Conservation (phyloP, 2,888 invertebrate genomes). For the Synergus umbraculus region DNA sequence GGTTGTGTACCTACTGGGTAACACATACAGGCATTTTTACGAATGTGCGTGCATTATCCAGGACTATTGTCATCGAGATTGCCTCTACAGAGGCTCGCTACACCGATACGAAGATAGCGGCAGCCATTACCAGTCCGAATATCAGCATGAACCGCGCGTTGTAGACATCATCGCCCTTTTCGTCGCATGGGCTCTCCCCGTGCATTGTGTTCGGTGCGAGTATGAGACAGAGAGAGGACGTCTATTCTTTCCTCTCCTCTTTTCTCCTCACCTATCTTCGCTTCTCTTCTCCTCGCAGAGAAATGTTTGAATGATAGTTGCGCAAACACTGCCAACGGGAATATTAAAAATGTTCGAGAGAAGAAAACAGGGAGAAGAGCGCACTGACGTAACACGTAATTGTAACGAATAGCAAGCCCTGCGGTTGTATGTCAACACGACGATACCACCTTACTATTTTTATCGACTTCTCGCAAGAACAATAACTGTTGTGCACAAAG, state of each 20-base stretch:
- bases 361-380: slow-evolving; percentile 41
- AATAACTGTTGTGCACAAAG: background rate
- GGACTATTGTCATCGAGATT: slow-evolving; percentile 27
- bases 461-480: slow-evolving; percentile 7
- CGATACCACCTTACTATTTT: background rate
- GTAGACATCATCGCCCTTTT: slow-evolving; percentile 54
- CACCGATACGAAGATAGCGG: slow-evolving; percentile 22
- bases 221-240: slow-evolving; percentile 8
- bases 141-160: slow-evolving; percentile 44
- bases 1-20: slow-evolving; percentile 29
- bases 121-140: slow-evolving; percentile 53
- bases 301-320: slow-evolving; percentile 67
- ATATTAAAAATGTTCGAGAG: slow-evolving; percentile 73
- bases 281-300: slow-evolving; percentile 2
- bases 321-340: slow-evolving; percentile 70
- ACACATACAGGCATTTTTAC: background rate
- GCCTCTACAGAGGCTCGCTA: slow-evolving; percentile 1
- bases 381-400: slow-evolving; percentile 40
- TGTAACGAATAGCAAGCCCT: slow-evolving; percentile 62
- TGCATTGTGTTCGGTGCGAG: slow-evolving; percentile 36
- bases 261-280: too few relatives aligned
- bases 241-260: background rate
- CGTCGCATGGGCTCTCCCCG: slow-evolving; percentile 41
- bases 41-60: slow-evolving; percentile 41
- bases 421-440: slow-evolving; percentile 64